phyloP scores from a whole-genome alignment of 2,113 vertebrate genomes.

The Leptosomus discolor region DNA sequence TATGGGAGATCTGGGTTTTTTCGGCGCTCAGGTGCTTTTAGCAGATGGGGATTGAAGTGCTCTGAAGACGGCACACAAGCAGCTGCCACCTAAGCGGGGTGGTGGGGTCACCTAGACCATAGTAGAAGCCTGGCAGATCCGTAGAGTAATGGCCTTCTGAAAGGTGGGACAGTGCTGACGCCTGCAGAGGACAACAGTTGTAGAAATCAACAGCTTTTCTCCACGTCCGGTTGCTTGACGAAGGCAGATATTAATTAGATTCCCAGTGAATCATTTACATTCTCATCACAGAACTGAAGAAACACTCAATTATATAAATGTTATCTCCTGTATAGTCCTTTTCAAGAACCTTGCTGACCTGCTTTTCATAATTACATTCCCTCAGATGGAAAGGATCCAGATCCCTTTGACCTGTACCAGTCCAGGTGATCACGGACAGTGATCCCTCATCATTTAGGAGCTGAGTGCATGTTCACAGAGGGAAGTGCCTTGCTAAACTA shows the following conservation, averaged over 20 bases:
- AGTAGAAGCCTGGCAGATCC: background rate
- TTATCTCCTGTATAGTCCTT: background rate
- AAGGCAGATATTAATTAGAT: conserved; percentile 13
- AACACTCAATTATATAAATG: background rate
- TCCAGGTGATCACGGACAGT: background rate
- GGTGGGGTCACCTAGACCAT: background rate
- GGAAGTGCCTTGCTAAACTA: background rate
- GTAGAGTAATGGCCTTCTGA: background rate
- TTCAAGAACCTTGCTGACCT: background rate
- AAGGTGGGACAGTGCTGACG: background rate
- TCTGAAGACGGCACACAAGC: background rate
- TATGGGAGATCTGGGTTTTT: background rate
- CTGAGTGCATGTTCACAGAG: background rate
- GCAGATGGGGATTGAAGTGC: conserved; percentile 4
- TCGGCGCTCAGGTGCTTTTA: background rate
- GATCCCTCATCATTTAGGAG: background rate
- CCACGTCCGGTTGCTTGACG: background rate
- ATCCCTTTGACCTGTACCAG: background rate
- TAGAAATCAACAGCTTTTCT: background rate
- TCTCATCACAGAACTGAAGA: background rate
- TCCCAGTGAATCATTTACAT: background rate
- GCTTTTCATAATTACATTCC: background rate
- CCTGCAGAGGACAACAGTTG: background rate
- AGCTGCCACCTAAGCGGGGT: fast-evolving
- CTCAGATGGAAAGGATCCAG: background rate